A percentile compares a stretch with the other conserved stretches of the same genome.
Evolutionary conservation across 2,113 vertebrate genomes (phyloP).

Genomic region (Psephotus haematonotus): DNA sequence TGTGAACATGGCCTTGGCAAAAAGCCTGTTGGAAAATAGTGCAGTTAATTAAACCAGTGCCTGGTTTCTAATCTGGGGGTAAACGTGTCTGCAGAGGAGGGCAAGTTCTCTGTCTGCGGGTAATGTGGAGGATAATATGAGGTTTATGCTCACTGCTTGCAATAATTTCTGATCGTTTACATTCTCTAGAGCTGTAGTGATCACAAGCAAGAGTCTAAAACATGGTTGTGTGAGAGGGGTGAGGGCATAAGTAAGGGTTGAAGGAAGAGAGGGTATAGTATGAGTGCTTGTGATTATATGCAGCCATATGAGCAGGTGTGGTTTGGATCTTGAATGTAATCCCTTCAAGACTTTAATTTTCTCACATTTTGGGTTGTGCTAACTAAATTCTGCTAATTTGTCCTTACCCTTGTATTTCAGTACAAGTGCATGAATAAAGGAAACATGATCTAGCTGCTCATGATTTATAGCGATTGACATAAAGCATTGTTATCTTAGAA

Average conservation of each 20-base stretch:
- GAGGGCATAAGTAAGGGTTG: not conserved
- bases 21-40: not conserved
- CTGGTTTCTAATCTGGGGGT: not conserved
- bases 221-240: not conserved
- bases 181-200: not conserved
- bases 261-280: not conserved
- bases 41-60: not conserved
- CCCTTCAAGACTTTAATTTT: not conserved
- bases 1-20: not conserved
- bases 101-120: not conserved
- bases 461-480: not conserved
- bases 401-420: not conserved
- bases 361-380: not conserved
- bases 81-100: not conserved
- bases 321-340: not conserved
- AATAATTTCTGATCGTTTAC: fast-evolving
- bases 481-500: not conserved
- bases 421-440: not conserved
- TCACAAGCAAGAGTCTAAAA: not conserved
- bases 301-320: not conserved
- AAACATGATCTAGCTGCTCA: not conserved
- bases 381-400: not conserved
- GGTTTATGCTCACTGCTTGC: not conserved
- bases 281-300: not conserved
- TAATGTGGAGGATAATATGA: not conserved